These are phyloP conservation scores for Sthenelais limicola DNA, from an alignment of 2,888 invertebrate genomes.

Conservation along the genomic window DNA sequence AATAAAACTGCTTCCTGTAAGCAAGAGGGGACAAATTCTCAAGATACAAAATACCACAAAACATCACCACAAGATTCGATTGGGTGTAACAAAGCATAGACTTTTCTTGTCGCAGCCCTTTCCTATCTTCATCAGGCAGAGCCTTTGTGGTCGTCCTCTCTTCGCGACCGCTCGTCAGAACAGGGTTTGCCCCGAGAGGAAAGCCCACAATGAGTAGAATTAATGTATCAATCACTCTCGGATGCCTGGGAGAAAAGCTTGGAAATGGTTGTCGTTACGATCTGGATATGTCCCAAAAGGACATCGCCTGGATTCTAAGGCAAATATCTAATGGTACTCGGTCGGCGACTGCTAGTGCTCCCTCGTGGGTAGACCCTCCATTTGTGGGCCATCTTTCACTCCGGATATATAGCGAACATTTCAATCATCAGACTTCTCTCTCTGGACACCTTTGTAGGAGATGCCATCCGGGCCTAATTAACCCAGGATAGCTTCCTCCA, in stretches of 20 bases:
- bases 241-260: too few species aligned
- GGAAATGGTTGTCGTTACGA: too few species aligned
- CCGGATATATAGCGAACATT: slow-evolving; percentile 19
- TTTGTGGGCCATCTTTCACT: slow-evolving; percentile 20
- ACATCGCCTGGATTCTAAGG: slow-evolving; percentile 5
- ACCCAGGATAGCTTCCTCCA: too few species aligned
- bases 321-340: slow-evolving; percentile 32
- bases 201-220: slow-evolving; percentile 33
- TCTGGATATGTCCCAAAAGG: not conserved
- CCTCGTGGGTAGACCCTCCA: slow-evolving; percentile 3
- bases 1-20: too few species aligned
- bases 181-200: too few species aligned
- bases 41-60: too few species aligned
- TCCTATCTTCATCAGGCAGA: slow-evolving; percentile 25
- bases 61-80: too few species aligned
- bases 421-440: slow-evolving; percentile 20
- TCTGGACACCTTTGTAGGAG: slow-evolving; percentile 6
- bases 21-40: too few species aligned
- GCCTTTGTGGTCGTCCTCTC: slow-evolving; percentile 1
- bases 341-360: not conserved
- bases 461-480: slow-evolving; percentile 33
- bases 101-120: too few species aligned
- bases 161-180: too few species aligned
- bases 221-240: slow-evolving; percentile 30
- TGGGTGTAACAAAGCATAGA: too few species aligned